These are phyloP conservation scores for Carollia perspicillata DNA, from an alignment of 2,113 vertebrate genomes.

Conservation along the genomic window DNA sequence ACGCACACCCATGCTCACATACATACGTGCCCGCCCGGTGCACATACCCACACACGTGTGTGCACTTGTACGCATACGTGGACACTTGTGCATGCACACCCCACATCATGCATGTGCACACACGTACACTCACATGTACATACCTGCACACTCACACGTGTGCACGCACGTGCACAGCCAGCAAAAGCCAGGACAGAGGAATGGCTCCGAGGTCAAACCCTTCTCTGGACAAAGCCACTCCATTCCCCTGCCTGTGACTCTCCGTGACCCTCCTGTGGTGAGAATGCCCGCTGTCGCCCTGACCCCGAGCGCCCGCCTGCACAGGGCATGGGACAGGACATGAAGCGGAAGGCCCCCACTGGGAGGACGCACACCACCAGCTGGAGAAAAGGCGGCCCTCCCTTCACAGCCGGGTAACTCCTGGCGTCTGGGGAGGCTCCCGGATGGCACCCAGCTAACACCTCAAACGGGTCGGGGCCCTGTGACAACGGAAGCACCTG, in stretches of 20 bases:
- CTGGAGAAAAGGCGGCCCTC: too few relatives aligned
- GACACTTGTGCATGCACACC: too few relatives aligned
- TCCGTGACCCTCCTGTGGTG: neutral
- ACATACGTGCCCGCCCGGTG: too few relatives aligned
- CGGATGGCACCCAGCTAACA: constrained; percentile 37
- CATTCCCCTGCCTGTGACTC: neutral
- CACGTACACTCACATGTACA: too few relatives aligned
- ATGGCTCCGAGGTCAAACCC: neutral
- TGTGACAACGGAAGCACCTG: constrained; percentile 53
- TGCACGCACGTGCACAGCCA: too few relatives aligned
- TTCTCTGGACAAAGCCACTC: neutral
- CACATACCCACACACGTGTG: neutral
- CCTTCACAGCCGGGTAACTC: too few relatives aligned
- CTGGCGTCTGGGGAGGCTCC: too few relatives aligned
- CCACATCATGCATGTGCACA: too few relatives aligned
- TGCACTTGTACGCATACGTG: too few relatives aligned
- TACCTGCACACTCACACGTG: too few relatives aligned
- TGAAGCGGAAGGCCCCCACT: too few relatives aligned
- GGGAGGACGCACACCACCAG: too few relatives aligned
- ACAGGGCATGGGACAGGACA: neutral
- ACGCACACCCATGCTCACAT: neutral
- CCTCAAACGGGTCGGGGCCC: constrained; percentile 42
- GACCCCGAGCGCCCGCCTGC: neutral
- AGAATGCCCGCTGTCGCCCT: neutral
- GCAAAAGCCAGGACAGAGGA: neutral